A percentile compares a stretch with the other conserved stretches of the same genome.
phyloP scores from a whole-genome alignment of 2,797 vertebrate genomes.

The Pangasius djambal region DNA sequence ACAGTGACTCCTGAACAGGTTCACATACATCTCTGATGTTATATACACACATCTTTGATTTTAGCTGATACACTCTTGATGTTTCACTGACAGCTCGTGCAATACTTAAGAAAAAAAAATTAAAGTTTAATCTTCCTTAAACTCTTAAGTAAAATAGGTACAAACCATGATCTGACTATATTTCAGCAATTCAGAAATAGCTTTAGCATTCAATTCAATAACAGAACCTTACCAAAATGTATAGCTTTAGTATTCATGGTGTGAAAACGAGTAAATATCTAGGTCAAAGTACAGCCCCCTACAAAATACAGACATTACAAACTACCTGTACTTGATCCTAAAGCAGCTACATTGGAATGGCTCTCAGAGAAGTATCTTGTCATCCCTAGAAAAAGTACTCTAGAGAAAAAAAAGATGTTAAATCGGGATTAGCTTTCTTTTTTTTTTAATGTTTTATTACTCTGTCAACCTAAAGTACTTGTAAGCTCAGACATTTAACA shows the following conservation, averaged over 20 bases:
- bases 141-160: neutral
- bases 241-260: neutral
- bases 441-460: neutral
- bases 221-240: neutral
- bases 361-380: neutral
- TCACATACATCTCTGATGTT: neutral
- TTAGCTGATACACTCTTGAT: neutral
- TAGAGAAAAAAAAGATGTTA: neutral
- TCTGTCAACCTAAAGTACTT: neutral
- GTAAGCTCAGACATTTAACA: neutral
- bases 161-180: neutral
- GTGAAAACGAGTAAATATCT: neutral
- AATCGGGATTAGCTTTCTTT: neutral
- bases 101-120: neutral
- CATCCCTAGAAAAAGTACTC: neutral
- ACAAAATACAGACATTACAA: no score
- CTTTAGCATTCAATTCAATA: no score
- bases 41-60: neutral
- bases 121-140: neutral
- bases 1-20: neutral
- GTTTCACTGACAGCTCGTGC: neutral
- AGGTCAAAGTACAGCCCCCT: no score
- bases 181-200: neutral
- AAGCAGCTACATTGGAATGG: no score
- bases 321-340: no score